phyloP scores from a whole-genome alignment of 2,113 vertebrate species.

The Cyrtonyx montezumae region DNA sequence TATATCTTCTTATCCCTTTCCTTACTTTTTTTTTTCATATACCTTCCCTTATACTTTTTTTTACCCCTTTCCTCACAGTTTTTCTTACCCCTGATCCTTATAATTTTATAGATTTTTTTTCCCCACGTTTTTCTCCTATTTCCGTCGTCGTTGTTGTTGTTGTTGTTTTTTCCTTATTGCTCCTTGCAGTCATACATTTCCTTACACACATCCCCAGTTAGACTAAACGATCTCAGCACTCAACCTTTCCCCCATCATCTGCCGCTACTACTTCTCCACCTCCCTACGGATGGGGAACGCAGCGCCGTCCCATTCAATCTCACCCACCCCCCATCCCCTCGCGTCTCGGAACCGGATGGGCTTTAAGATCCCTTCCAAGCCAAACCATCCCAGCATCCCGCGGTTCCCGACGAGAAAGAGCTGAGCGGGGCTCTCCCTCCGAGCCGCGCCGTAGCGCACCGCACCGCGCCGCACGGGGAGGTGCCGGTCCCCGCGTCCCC shows the following conservation, averaged over 20 bases:
- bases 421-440: no score
- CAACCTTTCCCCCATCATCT: neutral
- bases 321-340: no score
- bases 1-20: neutral
- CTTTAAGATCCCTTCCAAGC: no score
- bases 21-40: neutral
- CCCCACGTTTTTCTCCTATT: neutral
- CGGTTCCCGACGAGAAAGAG: no score
- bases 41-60: neutral
- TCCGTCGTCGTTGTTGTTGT: no score
- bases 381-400: no score
- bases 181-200: neutral
- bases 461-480: slow-evolving; percentile 25
- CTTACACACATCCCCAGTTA: neutral
- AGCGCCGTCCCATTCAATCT: no score
- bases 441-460: neutral
- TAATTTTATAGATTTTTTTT: neutral
- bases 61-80: neutral
- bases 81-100: neutral
- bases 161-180: neutral
- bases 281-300: no score
- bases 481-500: slow-evolving; percentile 38
- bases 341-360: no score
- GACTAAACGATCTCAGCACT: neutral
- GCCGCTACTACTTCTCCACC: neutral